These are phyloP conservation scores for Ophthalmolycus amberensis DNA, from an alignment of 2,113 vertebrate genomes.

Conservation along the genomic window DNA sequence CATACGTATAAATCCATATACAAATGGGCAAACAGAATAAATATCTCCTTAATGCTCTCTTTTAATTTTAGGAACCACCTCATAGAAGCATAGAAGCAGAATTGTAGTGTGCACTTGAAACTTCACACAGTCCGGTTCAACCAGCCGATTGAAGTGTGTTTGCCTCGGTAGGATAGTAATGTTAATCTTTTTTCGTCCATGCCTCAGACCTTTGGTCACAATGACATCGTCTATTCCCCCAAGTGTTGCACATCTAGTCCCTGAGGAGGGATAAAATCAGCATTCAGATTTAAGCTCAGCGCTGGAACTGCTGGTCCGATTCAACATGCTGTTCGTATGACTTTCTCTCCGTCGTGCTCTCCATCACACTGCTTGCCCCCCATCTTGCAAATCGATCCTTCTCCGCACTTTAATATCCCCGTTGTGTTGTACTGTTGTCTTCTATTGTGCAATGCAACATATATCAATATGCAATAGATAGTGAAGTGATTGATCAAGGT, in stretches of 20 bases:
- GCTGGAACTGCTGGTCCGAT: constrained; percentile 21
- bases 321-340: constrained; percentile 21
- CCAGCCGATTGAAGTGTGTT: constrained; percentile 39
- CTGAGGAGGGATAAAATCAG: constrained; percentile 39
- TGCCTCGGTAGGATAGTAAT: constrained; percentile 28
- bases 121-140: constrained; percentile 38
- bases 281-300: constrained; percentile 22
- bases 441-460: background rate
- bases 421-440: background rate
- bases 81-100: background rate
- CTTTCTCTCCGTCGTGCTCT: background rate
- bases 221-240: constrained; percentile 29
- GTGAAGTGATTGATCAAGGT: background rate
- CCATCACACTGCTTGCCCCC: background rate
- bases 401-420: background rate
- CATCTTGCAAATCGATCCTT: constrained; percentile 17
- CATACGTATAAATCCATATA: background rate
- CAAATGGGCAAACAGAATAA: background rate
- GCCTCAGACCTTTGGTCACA: constrained; percentile 45
- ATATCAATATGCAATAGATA: background rate
- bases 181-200: constrained; percentile 41
- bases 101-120: constrained; percentile 18
- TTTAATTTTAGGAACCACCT: background rate
- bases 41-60: background rate
- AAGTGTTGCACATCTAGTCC: constrained; percentile 27